These are phyloP conservation scores for Drosophila austrosaltans DNA, from an alignment of 2,888 invertebrate genomes.

Conservation along the genomic window DNA sequence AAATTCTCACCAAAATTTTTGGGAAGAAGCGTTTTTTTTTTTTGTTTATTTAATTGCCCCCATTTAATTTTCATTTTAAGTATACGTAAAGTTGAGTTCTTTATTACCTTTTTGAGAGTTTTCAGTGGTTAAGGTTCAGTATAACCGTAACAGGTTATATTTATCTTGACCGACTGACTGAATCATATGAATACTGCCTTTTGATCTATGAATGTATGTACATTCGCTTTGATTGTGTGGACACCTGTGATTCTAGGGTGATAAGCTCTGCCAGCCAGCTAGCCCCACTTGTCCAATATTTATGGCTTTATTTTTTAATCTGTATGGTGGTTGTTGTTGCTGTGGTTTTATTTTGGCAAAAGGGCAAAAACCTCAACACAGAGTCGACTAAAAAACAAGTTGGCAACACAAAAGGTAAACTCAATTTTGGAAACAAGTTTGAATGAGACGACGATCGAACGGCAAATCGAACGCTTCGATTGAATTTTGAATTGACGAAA, in stretches of 20 bases:
- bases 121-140: not conserved
- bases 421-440: slow-evolving; percentile 11
- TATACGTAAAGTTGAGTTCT: not conserved
- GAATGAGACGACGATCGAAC: not conserved
- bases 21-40: not conserved
- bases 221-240: not conserved
- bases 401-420: slow-evolving; percentile 10
- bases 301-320: not conserved
- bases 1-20: not conserved
- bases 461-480: slow-evolving; percentile 5
- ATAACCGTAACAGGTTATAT: not conserved
- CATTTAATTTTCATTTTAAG: not conserved
- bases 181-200: not conserved
- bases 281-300: slow-evolving; percentile 2
- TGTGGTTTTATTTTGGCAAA: not conserved
- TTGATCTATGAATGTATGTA: not conserved
- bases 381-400: not conserved
- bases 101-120: not conserved
- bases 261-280: not conserved
- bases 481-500: slow-evolving; percentile 1
- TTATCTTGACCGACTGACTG: not conserved
- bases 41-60: not conserved
- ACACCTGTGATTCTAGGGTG: slow-evolving; percentile 2
- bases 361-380: slow-evolving; percentile 4
- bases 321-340: not conserved